Percentiles rank a stretch among this genome's conserved stretches.
phyloP scores from a whole-genome alignment of 1,140 invertebrate genomes.

The Panagrolaimus sp. region DNA sequence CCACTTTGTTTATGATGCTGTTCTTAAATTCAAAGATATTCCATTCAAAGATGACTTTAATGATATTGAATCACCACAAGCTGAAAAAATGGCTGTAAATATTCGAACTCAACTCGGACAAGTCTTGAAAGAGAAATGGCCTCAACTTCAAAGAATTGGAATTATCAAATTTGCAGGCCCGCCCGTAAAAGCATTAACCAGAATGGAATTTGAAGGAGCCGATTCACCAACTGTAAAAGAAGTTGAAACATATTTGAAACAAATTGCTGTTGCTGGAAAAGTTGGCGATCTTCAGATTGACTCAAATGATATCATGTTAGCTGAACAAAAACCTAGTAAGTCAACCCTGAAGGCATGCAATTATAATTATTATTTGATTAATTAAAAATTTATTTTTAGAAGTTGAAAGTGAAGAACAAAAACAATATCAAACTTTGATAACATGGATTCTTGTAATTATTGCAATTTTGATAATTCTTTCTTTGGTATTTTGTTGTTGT shows the following conservation, averaged over 20 bases:
- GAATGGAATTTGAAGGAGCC: conserved; percentile 7
- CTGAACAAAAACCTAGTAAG: neutral
- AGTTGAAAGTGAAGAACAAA: conserved; percentile 16
- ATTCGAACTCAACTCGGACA: neutral
- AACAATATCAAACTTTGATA: neutral
- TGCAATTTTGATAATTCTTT: conserved; percentile 10
- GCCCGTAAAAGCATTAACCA: neutral
- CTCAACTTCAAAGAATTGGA: neutral
- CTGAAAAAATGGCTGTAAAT: neutral
- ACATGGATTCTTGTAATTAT: conserved; percentile 19
- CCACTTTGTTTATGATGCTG: conserved; percentile 10
- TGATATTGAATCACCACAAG: neutral
- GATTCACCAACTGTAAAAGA: neutral
- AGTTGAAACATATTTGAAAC: conserved; percentile 12
- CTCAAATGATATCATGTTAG: conserved; percentile 1
- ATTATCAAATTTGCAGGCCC: neutral
- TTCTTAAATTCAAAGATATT: neutral
- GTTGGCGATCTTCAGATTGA: conserved; percentile 9
- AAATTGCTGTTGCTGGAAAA: neutral
- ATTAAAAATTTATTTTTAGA: neutral
- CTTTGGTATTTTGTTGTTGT: conserved; percentile 16
- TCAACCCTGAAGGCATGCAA: too few species aligned
- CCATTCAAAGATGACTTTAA: neutral
- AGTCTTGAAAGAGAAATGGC: neutral
- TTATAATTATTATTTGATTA: neutral